Evolutionary conservation across 2,797 vertebrate species (phyloP), one percentile per base, ranked within the genome.

Genomic region (Parauchenoglanis punctatus): DNA sequence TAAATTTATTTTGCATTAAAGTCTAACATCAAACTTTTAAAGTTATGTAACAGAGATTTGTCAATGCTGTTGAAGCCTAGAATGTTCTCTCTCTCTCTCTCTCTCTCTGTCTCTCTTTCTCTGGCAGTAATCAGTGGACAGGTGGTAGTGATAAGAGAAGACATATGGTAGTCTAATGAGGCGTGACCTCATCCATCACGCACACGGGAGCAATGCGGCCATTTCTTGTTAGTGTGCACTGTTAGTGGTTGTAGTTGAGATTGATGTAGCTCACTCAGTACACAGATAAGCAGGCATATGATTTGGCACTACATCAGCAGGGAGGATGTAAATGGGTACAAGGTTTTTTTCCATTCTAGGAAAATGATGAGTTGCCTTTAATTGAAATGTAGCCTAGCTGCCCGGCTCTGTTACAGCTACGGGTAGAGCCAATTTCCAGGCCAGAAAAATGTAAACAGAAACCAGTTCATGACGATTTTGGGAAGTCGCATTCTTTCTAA

Each of bases 151-250:
- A 91, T 89, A 92, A 87, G 91, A 84, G 86, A 85, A 89, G 92
- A 91, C 93, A 94, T 94, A 93, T 88, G 92, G 87, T 90, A 89
- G 88, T 91, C 88, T 90, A 91, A 90, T 89, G 85, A 89, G 85
- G 90, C 88, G 86, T 85, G 78, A 76, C 86, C 86, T 89, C 49
- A 87, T 87, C 77, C 70, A 87, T 87, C 85, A 81, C 10, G 56
- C 81, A 73, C 65, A 75, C 88, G 52, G 73, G 61, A 84, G 76
- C 54, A 85, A 20, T 31, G 31, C 25, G 23, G 58, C 25, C 59
- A 68, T 83, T 78, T 87, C 5, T 77, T 83, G 73, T 84, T n/a
- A 2, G 31, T 80, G 67, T 80, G 52, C 58, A 68, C 76, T 25
- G 86, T 58, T 65, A 72, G n/a, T 20, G 68, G 59, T 56, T 87